Evolutionary conservation across 2,797 vertebrate genomes (phyloP).

Genomic region (Sebastes kiyomatsui): DNA sequence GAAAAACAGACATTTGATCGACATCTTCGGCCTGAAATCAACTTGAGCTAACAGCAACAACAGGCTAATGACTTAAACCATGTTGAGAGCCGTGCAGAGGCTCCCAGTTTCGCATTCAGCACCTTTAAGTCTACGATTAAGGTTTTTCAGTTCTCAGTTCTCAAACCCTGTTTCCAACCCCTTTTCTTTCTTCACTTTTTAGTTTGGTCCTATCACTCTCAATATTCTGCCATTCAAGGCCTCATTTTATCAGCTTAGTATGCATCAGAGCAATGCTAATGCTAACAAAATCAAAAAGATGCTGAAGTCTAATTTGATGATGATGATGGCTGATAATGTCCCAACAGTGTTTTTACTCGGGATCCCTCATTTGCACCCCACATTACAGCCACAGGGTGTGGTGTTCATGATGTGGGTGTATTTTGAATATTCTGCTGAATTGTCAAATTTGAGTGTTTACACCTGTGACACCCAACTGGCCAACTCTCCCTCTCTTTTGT

Average conservation of each 20-base stretch:
- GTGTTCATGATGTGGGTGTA: background rate
- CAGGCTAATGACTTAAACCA: no score
- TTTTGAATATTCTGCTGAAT: conserved; percentile 4
- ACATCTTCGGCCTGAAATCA: no score
- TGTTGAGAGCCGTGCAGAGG: no score
- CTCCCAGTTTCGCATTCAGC: no score
- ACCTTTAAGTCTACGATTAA: no score
- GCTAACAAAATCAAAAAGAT: background rate
- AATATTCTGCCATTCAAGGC: background rate
- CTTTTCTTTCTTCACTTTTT: background rate
- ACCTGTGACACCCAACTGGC: background rate
- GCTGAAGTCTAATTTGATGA: background rate
- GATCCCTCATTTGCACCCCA: background rate
- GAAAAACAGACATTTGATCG: no score
- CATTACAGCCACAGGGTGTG: no score
- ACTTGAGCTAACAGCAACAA: no score
- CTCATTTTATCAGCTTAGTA: background rate
- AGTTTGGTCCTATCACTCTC: background rate
- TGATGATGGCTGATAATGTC: background rate
- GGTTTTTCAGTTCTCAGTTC: no score
- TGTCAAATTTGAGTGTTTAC: background rate
- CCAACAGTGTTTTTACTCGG: background rate
- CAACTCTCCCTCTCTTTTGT: background rate
- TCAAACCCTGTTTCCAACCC: background rate
- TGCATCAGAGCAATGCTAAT: background rate